Evolutionary conservation across 1,140 invertebrate genomes (phyloP), one percentile per base, ranked within the genome.

Genomic region (Bathynomus jamesi): DNA sequence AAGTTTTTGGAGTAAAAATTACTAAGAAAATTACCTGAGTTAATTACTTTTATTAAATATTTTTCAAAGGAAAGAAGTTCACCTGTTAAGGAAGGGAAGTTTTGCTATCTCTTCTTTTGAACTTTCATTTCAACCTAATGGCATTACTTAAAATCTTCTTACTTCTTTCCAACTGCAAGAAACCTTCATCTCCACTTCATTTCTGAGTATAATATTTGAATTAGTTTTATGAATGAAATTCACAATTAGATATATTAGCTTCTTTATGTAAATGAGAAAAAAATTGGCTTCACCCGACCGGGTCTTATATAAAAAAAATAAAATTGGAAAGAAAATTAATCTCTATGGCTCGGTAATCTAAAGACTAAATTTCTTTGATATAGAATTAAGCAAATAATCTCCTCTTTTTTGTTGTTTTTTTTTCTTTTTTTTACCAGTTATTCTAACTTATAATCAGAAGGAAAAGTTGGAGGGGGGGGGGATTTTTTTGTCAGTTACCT

Each of bases 191-290:
- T 68, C 68, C 71, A 73, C 71, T 73, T 73, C 66, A 69, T 73
- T 73, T 73, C 71, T 64, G 53, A 64, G 71, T 68, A n/a, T n/a
- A n/a, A n/a, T n/a, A 73, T 69, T 67, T 30, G 60, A 73, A 73
- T 73, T 69, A 68, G 61, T 67, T 69, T 40, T 62, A 64, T 61
- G 65, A 73, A 73, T 73, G 71, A 73, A 73, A 73, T 73, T 73
- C 66, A 64, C 66, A 73, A 73, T 73, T 73, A 73, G 66, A 69
- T 73, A 73, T 69, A 69, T 73, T 68, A 73, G 61, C 32, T 68
- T 68, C 71, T 73, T 73, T 73, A 73, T 73, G 71, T 67, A 73
- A 69, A 73, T 53, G 66, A 53, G 71, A 31, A 53, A 73, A 69
- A 67, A 73, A 71, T 73, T 73, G 71, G 67, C 71, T 65, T 60